These are phyloP conservation scores for Chelonoidis abingdonii DNA, from an alignment of 2,113 vertebrate species.

Conservation along the genomic window DNA sequence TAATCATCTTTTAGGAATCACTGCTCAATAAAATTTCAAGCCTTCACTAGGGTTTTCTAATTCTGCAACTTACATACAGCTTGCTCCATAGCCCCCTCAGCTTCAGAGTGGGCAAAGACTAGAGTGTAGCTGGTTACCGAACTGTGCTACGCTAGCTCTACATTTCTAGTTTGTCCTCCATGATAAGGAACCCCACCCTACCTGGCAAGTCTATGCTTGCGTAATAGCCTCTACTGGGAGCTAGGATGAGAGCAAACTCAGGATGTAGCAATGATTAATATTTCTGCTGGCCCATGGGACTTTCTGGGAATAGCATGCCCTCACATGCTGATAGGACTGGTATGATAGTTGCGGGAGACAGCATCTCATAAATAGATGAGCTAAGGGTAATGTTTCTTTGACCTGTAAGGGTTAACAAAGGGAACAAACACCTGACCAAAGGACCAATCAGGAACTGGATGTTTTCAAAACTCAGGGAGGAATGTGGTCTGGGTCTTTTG, in stretches of 20 bases:
- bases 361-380: too few species aligned
- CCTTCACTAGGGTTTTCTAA: not conserved
- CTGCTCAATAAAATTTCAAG: not conserved
- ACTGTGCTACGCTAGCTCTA: not conserved
- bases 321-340: not conserved
- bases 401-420: too few species aligned
- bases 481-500: too few species aligned
- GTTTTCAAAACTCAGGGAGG: too few species aligned
- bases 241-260: not conserved
- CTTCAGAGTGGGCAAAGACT: not conserved
- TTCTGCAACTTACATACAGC: not conserved
- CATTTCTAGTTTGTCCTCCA: not conserved
- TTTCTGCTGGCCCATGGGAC: not conserved
- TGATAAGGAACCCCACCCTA: not conserved
- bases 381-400: too few species aligned
- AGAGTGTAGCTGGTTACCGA: accelerated
- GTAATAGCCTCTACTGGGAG: not conserved
- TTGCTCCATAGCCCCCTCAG: not conserved
- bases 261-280: not conserved
- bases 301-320: not conserved
- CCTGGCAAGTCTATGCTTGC: accelerated
- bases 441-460: too few species aligned
- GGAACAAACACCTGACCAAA: too few species aligned
- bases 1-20: accelerated
- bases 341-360: not conserved